These are phyloP conservation scores for Trematomus bernacchii DNA, from an alignment of 2,797 vertebrate species.

Conservation along the genomic window DNA sequence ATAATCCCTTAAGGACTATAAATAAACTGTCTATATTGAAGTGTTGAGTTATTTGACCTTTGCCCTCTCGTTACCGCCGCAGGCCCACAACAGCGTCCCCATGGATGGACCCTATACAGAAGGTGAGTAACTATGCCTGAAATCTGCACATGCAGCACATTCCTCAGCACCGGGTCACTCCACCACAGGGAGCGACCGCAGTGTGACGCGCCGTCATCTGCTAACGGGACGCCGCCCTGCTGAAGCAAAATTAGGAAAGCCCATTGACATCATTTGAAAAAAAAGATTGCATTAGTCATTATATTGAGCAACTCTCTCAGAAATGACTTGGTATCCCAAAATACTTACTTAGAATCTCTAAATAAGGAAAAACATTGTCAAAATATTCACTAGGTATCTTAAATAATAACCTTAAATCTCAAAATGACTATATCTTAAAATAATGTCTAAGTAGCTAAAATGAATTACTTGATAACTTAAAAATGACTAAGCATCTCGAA, in stretches of 20 bases:
- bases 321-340: no score
- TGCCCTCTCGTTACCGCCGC: constrained; percentile 45
- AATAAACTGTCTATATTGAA: constrained; percentile 5
- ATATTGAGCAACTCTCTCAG: no score
- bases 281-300: no score
- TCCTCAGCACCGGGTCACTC: constrained; percentile 51
- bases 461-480: no score
- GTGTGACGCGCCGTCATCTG: constrained; percentile 23
- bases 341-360: no score
- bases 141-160: constrained; percentile 71
- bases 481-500: no score
- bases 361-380: no score
- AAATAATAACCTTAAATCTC: no score
- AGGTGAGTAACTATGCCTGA: constrained; percentile 75
- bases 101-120: constrained; percentile 75
- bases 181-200: constrained; percentile 25
- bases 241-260: background rate
- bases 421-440: no score
- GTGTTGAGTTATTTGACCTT: constrained; percentile 39
- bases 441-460: no score
- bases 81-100: constrained; percentile 80
- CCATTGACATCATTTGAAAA: no score
- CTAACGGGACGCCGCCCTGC: constrained; percentile 13
- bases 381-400: no score
- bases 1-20: background rate